Evolutionary conservation across 2,113 vertebrate genomes (phyloP).

Genomic region (Glaucomys volans): DNA sequence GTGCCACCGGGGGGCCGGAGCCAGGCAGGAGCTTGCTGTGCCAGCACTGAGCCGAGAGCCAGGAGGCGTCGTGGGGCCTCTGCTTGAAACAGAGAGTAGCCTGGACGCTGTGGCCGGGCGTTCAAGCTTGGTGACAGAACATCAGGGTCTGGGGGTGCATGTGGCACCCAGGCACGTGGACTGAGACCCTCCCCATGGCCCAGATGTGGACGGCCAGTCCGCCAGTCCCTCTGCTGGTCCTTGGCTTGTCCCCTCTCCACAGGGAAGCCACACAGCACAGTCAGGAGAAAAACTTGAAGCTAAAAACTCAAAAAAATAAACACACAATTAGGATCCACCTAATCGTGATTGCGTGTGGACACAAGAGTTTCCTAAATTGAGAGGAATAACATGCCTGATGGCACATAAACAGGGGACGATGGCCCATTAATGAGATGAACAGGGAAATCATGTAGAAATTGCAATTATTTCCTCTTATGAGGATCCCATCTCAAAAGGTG

Average conservation of each 20-base stretch:
- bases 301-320: not conserved
- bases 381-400: constrained; percentile 14
- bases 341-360: not conserved
- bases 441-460: not conserved
- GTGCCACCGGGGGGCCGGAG: accelerated
- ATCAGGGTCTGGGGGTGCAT: no score
- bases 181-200: no score
- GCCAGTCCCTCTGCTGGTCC: not conserved
- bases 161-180: no score
- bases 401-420: not conserved
- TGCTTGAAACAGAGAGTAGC: no score
- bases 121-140: no score
- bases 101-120: no score
- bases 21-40: no score
- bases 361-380: not conserved
- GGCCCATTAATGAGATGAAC: not conserved
- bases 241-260: not conserved
- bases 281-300: not conserved
- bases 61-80: no score
- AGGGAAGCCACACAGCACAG: no score
- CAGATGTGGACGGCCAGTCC: accelerated
- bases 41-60: no score
- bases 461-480: not conserved
- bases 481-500: constrained; percentile 26
- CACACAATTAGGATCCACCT: not conserved